phyloP scores from a whole-genome alignment of 2,888 invertebrate species.

The Macaria notata region DNA sequence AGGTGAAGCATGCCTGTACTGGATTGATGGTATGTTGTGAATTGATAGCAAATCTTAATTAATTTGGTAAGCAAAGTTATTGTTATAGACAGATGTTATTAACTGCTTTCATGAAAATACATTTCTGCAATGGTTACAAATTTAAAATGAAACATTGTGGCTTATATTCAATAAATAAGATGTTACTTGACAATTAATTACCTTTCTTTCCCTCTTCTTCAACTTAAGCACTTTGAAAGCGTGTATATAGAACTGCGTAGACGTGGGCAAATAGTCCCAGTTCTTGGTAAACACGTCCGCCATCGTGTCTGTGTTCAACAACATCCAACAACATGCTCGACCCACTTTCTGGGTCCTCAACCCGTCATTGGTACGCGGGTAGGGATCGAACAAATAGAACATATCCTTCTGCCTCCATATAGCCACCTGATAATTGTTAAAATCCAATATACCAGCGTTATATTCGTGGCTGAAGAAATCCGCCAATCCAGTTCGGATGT shows the following conservation, averaged over 20 bases:
- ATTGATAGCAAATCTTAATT: too few relatives aligned
- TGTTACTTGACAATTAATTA: constrained; percentile 27
- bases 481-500: constrained; percentile 70
- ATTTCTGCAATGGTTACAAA: too few relatives aligned
- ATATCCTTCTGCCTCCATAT: constrained; percentile 85
- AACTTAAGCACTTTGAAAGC: constrained; percentile 83
- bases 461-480: constrained; percentile 80
- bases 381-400: constrained; percentile 85
- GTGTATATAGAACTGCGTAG: constrained; percentile 80
- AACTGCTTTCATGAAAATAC: too few relatives aligned
- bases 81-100: too few relatives aligned
- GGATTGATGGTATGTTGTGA: too few relatives aligned
- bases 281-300: constrained; percentile 78
- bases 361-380: constrained; percentile 83
- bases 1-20: too few relatives aligned
- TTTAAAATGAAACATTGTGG: too few relatives aligned
- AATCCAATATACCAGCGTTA: constrained; percentile 79
- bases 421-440: constrained; percentile 81
- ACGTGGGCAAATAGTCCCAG: constrained; percentile 72
- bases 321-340: constrained; percentile 84
- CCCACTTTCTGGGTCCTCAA: constrained; percentile 78
- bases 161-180: too few relatives aligned
- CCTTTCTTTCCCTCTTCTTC: constrained; percentile 67
- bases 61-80: too few relatives aligned
- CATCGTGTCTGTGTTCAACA: constrained; percentile 81